These are phyloP conservation scores for Anarsia innoxiella DNA, from an alignment of 2,888 invertebrate species.

Conservation along the genomic window DNA sequence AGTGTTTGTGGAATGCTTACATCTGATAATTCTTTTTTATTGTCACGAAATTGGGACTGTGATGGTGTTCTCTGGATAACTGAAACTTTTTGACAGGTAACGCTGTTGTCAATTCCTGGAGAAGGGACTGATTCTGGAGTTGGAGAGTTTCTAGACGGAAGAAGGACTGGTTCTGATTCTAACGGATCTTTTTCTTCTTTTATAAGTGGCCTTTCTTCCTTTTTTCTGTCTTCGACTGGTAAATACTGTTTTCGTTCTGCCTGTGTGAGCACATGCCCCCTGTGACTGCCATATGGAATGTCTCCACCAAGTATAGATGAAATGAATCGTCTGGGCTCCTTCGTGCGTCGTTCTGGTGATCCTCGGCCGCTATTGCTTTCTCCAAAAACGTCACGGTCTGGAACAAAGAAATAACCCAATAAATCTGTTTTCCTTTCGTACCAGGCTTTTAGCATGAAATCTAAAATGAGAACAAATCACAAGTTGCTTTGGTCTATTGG, in stretches of 20 bases:
- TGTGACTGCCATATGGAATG: conserved; percentile 84
- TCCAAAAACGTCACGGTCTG: conserved; percentile 73
- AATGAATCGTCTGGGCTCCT: conserved; percentile 79
- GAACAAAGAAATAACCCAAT: conserved; percentile 44
- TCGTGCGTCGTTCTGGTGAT: conserved; percentile 47
- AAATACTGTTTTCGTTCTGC: conserved; percentile 88
- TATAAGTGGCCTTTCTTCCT: conserved; percentile 68
- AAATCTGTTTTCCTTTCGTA: no score
- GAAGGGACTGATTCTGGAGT: conserved; percentile 75
- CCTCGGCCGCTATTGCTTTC: conserved; percentile 47
- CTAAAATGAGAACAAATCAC: no score
- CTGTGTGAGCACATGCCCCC: conserved; percentile 85
- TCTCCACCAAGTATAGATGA: conserved; percentile 88
- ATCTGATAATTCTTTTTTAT: conserved; percentile 63
- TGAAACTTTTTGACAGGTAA: conserved; percentile 81
- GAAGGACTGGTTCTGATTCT: conserved; percentile 77
- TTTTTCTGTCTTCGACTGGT: conserved; percentile 76
- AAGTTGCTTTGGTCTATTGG: no score
- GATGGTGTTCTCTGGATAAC: conserved; percentile 88
- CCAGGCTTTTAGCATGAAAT: no score
- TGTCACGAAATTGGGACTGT: conserved; percentile 64
- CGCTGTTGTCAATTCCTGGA: conserved; percentile 79
- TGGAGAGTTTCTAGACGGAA: conserved; percentile 67
- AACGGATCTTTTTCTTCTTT: conserved; percentile 79
- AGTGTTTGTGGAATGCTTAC: conserved; percentile 68